A percentile compares a stretch with the other conserved stretches of the same genome.
These are phyloP conservation scores for Acanthopleura granulata DNA, from an alignment of 2,888 invertebrate species.

Conservation along the genomic window DNA sequence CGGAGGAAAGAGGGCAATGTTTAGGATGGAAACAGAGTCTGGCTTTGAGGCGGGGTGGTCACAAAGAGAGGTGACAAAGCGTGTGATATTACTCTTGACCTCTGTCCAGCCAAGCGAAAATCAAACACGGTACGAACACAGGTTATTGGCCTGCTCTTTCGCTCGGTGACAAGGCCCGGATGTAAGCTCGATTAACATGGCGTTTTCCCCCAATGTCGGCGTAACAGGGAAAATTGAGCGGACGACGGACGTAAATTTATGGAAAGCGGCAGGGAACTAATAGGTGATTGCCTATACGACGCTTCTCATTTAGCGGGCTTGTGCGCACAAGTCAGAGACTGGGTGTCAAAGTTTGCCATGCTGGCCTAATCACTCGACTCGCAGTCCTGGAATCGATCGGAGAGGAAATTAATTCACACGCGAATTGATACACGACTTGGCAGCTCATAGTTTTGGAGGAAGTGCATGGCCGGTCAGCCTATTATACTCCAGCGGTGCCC, in stretches of 20 bases:
- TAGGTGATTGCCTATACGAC: neutral
- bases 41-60: neutral
- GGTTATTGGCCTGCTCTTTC: neutral
- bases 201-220: neutral
- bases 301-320: neutral
- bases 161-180: neutral
- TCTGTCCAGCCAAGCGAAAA: slow-evolving; percentile 8
- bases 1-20: neutral
- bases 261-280: slow-evolving; percentile 10
- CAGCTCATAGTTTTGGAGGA: neutral
- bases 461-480: neutral
- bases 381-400: neutral
- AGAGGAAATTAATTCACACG: slow-evolving; percentile 19
- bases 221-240: neutral
- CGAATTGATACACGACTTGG: slow-evolving; percentile 15
- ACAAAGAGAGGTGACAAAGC: slow-evolving; percentile 18
- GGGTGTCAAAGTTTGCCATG: slow-evolving; percentile 16
- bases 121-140: slow-evolving; percentile 5
- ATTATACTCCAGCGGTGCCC: neutral
- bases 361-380: slow-evolving; percentile 2
- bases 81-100: slow-evolving; percentile 16
- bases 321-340: neutral
- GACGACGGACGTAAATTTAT: slow-evolving; percentile 5
- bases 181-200: slow-evolving; percentile 15
- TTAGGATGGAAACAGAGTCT: neutral